phyloP scores from a whole-genome alignment of 2,113 vertebrate genomes.

The Tamias sibiricus region DNA sequence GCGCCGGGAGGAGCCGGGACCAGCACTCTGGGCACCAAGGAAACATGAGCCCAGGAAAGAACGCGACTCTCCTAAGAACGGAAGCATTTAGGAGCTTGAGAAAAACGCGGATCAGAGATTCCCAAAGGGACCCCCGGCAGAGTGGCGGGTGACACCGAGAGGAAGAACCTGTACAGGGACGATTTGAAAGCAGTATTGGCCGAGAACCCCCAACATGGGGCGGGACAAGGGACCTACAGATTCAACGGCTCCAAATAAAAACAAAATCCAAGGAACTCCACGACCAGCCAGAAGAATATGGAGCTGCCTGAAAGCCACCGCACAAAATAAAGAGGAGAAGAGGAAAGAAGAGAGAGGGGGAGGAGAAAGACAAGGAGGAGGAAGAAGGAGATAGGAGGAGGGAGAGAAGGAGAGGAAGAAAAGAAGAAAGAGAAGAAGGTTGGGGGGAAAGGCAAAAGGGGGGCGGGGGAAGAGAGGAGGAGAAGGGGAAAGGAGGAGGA shows the following conservation, averaged over 20 bases:
- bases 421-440: too few relatives aligned
- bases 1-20: background rate
- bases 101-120: too few relatives aligned
- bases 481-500: too few relatives aligned
- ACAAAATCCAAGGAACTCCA: background rate
- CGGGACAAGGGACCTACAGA: background rate
- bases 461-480: fast-evolving
- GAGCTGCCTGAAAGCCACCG: background rate
- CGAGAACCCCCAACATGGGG: background rate
- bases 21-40: background rate
- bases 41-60: fast-evolving
- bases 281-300: background rate
- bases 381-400: too few relatives aligned
- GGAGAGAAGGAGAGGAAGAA: too few relatives aligned
- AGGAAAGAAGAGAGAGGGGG: too few relatives aligned
- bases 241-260: background rate
- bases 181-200: too few relatives aligned
- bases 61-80: background rate
- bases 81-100: background rate
- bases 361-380: fast-evolving
- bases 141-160: background rate
- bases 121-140: too few relatives aligned
- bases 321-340: too few relatives aligned
- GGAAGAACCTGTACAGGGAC: too few relatives aligned
- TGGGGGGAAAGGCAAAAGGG: too few relatives aligned